A percentile compares a stretch with the other conserved stretches of the same genome.
These are phyloP conservation scores for Synchiropus splendidus DNA, from an alignment of 2,113 vertebrate species.

Conservation along the genomic window DNA sequence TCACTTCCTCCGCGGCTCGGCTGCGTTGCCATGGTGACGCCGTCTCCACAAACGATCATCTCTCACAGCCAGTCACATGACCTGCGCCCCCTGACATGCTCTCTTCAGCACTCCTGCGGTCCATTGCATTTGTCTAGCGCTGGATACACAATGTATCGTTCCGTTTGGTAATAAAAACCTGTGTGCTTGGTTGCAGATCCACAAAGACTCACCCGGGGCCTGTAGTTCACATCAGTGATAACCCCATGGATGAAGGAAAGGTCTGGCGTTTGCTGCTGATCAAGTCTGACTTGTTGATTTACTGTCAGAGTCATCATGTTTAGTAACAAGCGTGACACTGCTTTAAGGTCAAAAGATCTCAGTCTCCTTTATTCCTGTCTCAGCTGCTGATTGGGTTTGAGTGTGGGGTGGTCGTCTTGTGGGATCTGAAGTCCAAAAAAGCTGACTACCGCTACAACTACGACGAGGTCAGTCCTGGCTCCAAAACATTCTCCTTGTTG, in stretches of 20 bases:
- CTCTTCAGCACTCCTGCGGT: conserved; percentile 1
- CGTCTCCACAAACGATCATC: conserved; percentile 43
- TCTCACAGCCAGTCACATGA: conserved; percentile 46
- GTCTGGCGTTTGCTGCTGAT: conserved; percentile 65
- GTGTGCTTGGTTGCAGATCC: conserved; percentile 64
- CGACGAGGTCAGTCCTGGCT: conserved; percentile 87
- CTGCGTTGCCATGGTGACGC: conserved; percentile 57
- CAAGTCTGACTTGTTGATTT: background rate
- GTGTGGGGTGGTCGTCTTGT: conserved; percentile 87
- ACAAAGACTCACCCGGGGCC: conserved; percentile 96
- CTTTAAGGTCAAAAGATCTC: too few species aligned
- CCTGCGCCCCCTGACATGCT: conserved; percentile 11
- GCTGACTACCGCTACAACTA: conserved; percentile 95
- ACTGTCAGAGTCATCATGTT: conserved; percentile 2
- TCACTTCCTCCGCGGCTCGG: conserved; percentile 33
- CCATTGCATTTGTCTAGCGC: background rate
- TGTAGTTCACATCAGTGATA: conserved; percentile 97
- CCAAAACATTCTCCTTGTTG: too few species aligned
- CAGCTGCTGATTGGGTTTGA: conserved; percentile 97
- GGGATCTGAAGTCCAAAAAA: conserved; percentile 97
- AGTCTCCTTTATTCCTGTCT: conserved; percentile 26
- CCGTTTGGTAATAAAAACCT: background rate
- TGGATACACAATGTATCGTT: background rate
- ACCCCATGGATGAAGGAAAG: conserved; percentile 99
- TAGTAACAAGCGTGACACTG: too few species aligned